These are phyloP conservation scores for Brachionus sp. DNA, from an alignment of 1,140 invertebrate species.

Conservation along the genomic window DNA sequence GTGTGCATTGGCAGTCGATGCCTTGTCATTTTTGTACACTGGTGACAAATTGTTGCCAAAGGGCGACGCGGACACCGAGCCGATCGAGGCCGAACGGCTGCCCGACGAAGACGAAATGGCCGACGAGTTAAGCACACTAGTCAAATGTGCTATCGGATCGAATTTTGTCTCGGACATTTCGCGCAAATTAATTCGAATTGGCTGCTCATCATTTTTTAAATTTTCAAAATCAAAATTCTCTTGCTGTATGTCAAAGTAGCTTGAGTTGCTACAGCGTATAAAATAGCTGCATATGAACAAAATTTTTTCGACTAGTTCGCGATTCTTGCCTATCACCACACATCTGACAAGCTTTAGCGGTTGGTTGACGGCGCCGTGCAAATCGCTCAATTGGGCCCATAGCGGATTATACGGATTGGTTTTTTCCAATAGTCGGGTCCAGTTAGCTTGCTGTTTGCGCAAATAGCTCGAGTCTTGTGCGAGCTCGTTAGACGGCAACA, in stretches of 20 bases:
- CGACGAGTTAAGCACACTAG: not conserved
- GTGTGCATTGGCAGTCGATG: not conserved
- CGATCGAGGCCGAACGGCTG: not conserved
- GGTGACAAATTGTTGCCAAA: not conserved
- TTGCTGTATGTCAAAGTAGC: not conserved
- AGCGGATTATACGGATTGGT: conserved; percentile 43
- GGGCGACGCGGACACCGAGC: not conserved
- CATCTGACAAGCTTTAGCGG: not conserved
- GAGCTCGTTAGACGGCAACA: not conserved
- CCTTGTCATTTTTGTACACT: not conserved
- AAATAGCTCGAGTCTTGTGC: not conserved
- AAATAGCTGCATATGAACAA: conserved; percentile 28
- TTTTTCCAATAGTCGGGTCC: not conserved
- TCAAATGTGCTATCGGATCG: not conserved
- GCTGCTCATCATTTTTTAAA: not conserved
- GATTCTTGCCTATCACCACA: conserved; percentile 32
- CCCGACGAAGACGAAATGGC: not conserved
- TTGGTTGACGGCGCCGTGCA: conserved; percentile 25
- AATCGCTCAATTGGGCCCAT: conserved; percentile 37
- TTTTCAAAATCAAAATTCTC: not conserved
- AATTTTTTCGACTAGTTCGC: conserved; percentile 1
- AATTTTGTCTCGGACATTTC: not conserved
- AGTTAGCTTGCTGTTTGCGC: conserved; percentile 26
- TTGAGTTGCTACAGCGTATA: conserved; percentile 33
- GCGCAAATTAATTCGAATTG: not conserved